These are phyloP conservation scores for Antheraea yamamai DNA, from an alignment of 2,888 invertebrate genomes.

Conservation along the genomic window DNA sequence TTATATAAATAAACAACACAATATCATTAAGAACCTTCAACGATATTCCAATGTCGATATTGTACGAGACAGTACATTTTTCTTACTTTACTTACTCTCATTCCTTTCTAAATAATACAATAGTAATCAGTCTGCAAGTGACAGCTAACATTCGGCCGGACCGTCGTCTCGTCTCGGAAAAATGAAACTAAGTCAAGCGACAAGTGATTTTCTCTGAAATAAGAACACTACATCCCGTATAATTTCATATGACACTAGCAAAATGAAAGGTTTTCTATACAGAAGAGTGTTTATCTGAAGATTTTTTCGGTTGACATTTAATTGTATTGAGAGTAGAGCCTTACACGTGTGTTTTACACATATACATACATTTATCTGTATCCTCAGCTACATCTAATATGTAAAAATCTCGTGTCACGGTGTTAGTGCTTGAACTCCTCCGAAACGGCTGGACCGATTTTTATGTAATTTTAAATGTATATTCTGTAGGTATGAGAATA, in stretches of 20 bases:
- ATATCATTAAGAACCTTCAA: background rate
- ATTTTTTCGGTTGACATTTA: constrained; percentile 24
- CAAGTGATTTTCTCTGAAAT: constrained; percentile 22
- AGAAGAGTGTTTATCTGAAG: constrained; percentile 1
- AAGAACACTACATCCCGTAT: constrained; percentile 16
- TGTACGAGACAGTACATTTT: background rate
- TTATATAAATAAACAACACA: background rate
- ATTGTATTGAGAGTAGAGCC: constrained; percentile 18
- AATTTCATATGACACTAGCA: constrained; percentile 13
- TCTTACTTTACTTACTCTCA: background rate
- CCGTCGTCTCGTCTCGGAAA: constrained; percentile 20
- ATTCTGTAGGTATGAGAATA: no score
- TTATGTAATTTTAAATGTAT: no score
- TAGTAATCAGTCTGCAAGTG: constrained; percentile 17
- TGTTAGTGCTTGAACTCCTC: no score
- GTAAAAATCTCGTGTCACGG: no score
- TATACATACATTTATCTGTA: constrained; percentile 13
- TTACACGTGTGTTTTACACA: no score
- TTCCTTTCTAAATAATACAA: constrained; percentile 18
- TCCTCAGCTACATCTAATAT: constrained; percentile 25
- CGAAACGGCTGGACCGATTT: no score
- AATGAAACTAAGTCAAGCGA: constrained; percentile 23
- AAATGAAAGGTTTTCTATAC: constrained; percentile 24
- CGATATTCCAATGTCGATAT: no score
- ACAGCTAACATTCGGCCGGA: constrained; percentile 12